These are phyloP conservation scores for Drosophila ustulata DNA, from an alignment of 2,888 invertebrate genomes.

Conservation along the genomic window DNA sequence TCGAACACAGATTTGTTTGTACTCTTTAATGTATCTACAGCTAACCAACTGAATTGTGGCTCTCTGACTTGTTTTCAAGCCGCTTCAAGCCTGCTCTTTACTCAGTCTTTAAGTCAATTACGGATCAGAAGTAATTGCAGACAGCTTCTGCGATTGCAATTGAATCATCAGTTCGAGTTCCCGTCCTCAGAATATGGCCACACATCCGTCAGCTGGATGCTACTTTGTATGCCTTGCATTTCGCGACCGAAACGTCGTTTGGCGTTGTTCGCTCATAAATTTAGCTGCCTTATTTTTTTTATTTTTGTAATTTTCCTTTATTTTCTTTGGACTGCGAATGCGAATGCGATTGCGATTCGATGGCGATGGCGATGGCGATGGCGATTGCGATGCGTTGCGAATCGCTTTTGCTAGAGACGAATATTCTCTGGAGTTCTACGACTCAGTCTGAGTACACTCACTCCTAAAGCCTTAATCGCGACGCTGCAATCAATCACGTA, in stretches of 20 bases:
- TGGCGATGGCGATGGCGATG: too few species aligned
- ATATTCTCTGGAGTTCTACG: conserved; percentile 22
- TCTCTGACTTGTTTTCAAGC: not conserved
- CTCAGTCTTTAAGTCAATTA: conserved; percentile 12
- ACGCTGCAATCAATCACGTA: conserved; percentile 77
- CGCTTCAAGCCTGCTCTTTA: not conserved
- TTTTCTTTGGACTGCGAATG: conserved; percentile 26
- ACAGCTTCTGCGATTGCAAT: conserved; percentile 2
- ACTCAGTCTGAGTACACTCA: conserved; percentile 36
- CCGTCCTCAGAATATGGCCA: not conserved
- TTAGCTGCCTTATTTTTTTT: conserved; percentile 38
- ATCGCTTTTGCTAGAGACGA: conserved; percentile 3
- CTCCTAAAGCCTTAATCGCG: conserved; percentile 63
- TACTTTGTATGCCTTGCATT: conserved; percentile 70
- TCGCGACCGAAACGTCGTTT: conserved; percentile 74
- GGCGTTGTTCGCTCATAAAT: conserved; percentile 76
- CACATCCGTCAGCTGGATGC: conserved; percentile 58
- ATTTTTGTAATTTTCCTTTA: conserved; percentile 64
- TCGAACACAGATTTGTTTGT: too few species aligned
- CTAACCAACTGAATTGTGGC: too few species aligned
- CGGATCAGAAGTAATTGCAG: conserved; percentile 23
- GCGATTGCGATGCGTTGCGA: conserved; percentile 2
- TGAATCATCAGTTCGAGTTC: conserved; percentile 3
- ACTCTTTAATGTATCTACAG: too few species aligned
- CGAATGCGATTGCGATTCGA: conserved; percentile 6